These are phyloP conservation scores for Apistogramma diplotaenia DNA, from an alignment of 2,113 vertebrate species.

Conservation along the genomic window DNA sequence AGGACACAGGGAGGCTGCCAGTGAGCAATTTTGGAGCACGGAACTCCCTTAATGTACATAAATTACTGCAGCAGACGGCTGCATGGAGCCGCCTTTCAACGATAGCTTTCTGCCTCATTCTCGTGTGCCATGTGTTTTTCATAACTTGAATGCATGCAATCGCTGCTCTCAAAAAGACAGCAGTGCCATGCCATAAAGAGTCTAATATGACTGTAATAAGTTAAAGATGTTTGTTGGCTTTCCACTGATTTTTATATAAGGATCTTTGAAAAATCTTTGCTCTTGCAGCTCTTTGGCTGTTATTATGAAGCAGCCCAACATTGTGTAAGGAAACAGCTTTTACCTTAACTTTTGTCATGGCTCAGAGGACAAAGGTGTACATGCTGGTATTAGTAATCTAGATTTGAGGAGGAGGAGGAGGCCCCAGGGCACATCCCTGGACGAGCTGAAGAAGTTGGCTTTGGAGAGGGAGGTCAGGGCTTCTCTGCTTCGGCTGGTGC, in stretches of 20 bases:
- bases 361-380: background rate
- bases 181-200: background rate
- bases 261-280: background rate
- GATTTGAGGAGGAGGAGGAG: too few relatives aligned
- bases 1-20: conserved; percentile 51
- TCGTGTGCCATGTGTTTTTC: conserved; percentile 26
- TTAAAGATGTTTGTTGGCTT: background rate
- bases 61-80: conserved; percentile 19
- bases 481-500: too few relatives aligned
- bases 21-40: conserved; percentile 21
- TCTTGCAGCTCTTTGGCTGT: background rate
- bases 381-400: background rate
- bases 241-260: background rate
- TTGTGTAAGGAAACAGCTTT: background rate
- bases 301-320: background rate
- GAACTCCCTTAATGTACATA: conserved; percentile 55
- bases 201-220: background rate
- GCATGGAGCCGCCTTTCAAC: conserved; percentile 6
- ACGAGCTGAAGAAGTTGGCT: too few relatives aligned
- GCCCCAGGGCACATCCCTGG: too few relatives aligned
- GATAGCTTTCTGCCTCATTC: background rate
- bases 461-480: too few relatives aligned
- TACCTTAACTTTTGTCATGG: background rate
- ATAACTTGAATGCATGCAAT: conserved; percentile 10
- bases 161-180: background rate